Evolutionary conservation across 2,888 invertebrate genomes (phyloP), one percentile per base, ranked within the genome.

Genomic region (Tachina grossa): DNA sequence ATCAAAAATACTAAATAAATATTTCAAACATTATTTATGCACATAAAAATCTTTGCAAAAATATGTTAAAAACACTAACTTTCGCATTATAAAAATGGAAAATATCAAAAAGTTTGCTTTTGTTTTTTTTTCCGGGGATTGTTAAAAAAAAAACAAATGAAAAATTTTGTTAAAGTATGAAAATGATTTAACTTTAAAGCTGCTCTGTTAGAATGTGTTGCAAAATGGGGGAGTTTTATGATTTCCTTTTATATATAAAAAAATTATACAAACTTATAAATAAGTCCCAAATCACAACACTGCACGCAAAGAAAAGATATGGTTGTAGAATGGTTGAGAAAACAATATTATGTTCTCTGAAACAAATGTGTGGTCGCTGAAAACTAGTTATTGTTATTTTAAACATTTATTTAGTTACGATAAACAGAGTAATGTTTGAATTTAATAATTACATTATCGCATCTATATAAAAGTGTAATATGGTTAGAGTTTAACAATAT

Each of bases 21-120:
- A 61, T 41, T 61, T 59, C 39, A 9, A n/a, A 61, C 49, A 59
- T 31, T 53, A 43, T 55, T 69, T 69, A 57, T 55, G 69, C 55
- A 43, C 22, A 45, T n/a, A 59, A 72, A 47, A 47, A 47, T 47
- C 57, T 71, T n/a, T 59, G n/a, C n/a, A 16, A 51, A 31, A 49
- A 55, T 9, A 59, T 61, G n/a, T 41, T 43, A 43, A 16, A 61
- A 43, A 41, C 9, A 41, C 16, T 47, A 72, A 47, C 11, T 72
- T 72, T n/a, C n/a, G 16, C 31, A 47, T 55, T 8, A 11, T 57
- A 22, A 45, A 19, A 72, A 47, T 13, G 57, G 2, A 16, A 57
- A 72, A 45, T 16, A 47, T 57, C 55, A 19, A 31, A 72, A 72
- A 72, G 47, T 47, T 47, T 31, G 45, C 43, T 5, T 43, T 55